A percentile compares a stretch with the other conserved stretches of the same genome.
phyloP scores from a whole-genome alignment of 2,888 invertebrate species.

The Chrysolina haemoptera region DNA sequence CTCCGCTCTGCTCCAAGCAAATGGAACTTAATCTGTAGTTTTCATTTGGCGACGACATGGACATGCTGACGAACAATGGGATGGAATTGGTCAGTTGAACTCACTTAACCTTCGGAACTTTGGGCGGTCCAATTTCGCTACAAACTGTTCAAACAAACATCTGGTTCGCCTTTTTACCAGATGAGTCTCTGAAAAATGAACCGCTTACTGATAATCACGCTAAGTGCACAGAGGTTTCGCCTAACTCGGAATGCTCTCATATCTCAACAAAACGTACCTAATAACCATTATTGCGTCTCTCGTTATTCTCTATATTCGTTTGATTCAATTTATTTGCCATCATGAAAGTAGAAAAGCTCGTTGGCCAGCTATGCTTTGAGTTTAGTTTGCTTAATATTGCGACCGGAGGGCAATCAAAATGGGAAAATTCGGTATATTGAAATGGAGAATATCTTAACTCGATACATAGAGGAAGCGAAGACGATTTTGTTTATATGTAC shows the following conservation, averaged over 20 bases:
- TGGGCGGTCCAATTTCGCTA: neutral
- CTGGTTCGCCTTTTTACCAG: constrained; percentile 53
- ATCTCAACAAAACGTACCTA: constrained; percentile 64
- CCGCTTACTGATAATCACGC: constrained; percentile 64
- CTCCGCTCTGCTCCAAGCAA: too few species aligned
- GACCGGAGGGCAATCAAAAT: neutral
- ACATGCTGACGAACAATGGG: neutral
- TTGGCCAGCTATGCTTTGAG: constrained; percentile 49
- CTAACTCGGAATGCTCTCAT: constrained; percentile 62
- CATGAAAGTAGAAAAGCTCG: constrained; percentile 55
- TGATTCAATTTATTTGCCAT: constrained; percentile 61
- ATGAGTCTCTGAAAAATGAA: constrained; percentile 61
- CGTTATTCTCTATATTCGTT: constrained; percentile 57
- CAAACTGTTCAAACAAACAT: constrained; percentile 44
- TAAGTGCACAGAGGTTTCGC: constrained; percentile 63
- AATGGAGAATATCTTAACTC: neutral
- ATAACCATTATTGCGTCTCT: constrained; percentile 64
- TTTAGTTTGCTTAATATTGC: constrained; percentile 31
- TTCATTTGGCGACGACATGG: too few species aligned
- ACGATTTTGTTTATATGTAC: too few species aligned
- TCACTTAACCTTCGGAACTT: neutral
- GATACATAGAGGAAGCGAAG: too few species aligned
- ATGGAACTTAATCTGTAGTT: too few species aligned
- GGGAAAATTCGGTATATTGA: neutral
- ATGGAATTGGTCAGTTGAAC: neutral